phyloP scores from a whole-genome alignment of 2,888 invertebrate genomes.

The Griposia aprilina region DNA sequence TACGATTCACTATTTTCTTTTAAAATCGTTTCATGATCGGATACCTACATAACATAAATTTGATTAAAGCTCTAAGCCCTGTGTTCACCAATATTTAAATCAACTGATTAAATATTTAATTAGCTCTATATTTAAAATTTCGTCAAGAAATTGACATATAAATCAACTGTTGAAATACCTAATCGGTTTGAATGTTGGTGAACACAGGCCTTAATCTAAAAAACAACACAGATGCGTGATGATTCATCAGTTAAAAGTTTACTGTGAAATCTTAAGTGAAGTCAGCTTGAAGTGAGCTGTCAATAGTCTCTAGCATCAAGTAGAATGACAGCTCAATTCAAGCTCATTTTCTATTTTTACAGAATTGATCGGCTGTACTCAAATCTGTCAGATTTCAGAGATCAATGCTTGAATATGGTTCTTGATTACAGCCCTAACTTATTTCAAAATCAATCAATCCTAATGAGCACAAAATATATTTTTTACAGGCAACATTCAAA shows the following conservation, averaged over 20 bases:
- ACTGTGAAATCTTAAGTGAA: not conserved
- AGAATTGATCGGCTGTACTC: not conserved
- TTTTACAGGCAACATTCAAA: conserved; percentile 49
- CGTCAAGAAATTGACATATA: too few species aligned
- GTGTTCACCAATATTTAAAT: too few species aligned
- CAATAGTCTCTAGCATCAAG: not conserved
- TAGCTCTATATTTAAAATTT: too few species aligned
- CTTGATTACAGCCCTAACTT: conserved; percentile 8
- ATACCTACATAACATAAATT: too few species aligned
- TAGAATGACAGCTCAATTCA: not conserved
- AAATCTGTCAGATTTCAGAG: not conserved
- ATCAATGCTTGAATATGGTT: not conserved
- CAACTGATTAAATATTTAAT: too few species aligned
- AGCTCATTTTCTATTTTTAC: not conserved
- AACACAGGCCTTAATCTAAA: not conserved
- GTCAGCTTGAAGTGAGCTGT: too few species aligned
- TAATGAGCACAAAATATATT: conserved; percentile 53
- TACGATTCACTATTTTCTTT: not conserved
- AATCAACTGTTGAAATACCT: too few species aligned
- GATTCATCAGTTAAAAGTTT: not conserved
- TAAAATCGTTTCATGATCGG: not conserved
- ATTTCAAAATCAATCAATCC: conserved; percentile 46
- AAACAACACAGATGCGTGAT: not conserved
- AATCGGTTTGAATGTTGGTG: too few species aligned
- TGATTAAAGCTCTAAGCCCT: too few species aligned